Conservation (phyloP, 2,888 invertebrate genomes). For the Rosalia funebris region DNA sequence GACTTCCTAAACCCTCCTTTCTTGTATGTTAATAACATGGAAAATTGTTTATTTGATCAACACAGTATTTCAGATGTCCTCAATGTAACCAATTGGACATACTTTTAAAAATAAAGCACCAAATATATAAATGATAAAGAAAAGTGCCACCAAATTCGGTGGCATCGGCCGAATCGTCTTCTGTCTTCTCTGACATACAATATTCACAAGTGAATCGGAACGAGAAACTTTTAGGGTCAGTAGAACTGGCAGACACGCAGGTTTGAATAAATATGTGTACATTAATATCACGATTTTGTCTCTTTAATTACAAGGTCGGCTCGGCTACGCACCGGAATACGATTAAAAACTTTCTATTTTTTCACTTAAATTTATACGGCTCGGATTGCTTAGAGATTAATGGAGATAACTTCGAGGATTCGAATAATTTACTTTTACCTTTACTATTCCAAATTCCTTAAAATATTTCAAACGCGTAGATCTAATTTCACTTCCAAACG, state of each 20-base stretch:
- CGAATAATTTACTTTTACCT: constrained; percentile 14
- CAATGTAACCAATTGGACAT: no score
- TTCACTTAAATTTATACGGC: constrained; percentile 9
- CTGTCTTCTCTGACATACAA: no score
- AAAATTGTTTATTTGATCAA: no score
- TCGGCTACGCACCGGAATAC: constrained; percentile 32
- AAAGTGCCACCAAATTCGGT: no score
- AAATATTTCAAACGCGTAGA: neutral
- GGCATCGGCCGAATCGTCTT: no score
- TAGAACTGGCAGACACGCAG: constrained; percentile 43
- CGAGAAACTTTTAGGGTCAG: constrained; percentile 45
- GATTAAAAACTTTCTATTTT: constrained; percentile 36
- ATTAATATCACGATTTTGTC: constrained; percentile 39
- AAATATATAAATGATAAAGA: no score
- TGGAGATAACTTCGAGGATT: neutral
- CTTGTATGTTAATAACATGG: no score
- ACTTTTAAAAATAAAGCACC: no score
- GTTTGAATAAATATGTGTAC: constrained; percentile 44
- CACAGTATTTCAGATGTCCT: no score
- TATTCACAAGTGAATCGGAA: constrained; percentile 21
- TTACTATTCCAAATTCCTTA: neutral
- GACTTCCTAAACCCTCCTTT: no score
- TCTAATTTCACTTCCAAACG: neutral
- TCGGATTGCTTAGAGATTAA: neutral
- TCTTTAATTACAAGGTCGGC: constrained; percentile 28